Evolutionary conservation across 2,888 invertebrate species (phyloP), one percentile per base, ranked within the genome.

Genomic region (Minunthozetes semirufus): DNA sequence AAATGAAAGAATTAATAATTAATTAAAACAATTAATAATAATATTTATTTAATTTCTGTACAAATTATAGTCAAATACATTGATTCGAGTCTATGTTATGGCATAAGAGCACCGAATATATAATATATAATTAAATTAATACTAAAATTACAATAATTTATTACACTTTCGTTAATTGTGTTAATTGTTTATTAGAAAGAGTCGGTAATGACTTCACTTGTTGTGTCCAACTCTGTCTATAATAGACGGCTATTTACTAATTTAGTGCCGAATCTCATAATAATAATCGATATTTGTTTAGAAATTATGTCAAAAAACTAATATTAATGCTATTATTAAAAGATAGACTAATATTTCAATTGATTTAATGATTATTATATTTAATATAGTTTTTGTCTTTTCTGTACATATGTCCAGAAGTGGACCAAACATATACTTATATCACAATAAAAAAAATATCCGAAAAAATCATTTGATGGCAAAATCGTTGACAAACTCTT

Each of bases 21-120:
- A n/a, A 9, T 56, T 29, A 8, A 59, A 59, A 59, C 59, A 59
- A 59, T 29, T 59, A 59, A 59, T 59, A 59, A 59, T 59, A 59
- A 59, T 59, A 29, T 13, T 56, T 56, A 29, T 29, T 29, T 59
- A 29, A 59, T 59, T 59, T 59, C 59, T 59, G 27, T 59, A 59
- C 59, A 59, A 59, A 59, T 59, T 13, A 59, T 59, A 27, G 2
- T 27, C 15, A 13, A 56, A 5, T 59, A 59, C 59, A 59, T 22
- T 3, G 17, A 50, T 19, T 25, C 25, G 25, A 56, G 56, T 56
- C 22, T 56, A 59, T 22, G 25, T 11, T 29, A 27, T 59, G 59
- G 59, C 59, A 29, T 59, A 29, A 29, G 19, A 59, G 59, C 59
- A 59, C 59, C 59, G 29, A 59, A 59, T 59, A 29, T 59, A 15